Evolutionary conservation across 2,113 vertebrate species (phyloP).

Genomic region (Gymnarchus niloticus): DNA sequence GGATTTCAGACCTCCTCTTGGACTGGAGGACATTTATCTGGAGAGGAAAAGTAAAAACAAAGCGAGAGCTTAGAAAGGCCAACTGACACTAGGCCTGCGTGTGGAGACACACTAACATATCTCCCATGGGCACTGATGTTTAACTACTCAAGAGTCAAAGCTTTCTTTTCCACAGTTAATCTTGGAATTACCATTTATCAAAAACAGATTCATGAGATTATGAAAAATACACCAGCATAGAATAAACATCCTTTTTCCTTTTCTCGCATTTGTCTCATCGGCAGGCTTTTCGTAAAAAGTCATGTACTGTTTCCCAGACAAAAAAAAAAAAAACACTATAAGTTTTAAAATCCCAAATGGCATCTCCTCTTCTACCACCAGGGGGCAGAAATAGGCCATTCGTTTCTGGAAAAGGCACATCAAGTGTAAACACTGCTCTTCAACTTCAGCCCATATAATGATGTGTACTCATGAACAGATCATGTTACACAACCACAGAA

Average conservation of each 20-base stretch:
- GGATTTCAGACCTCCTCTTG: slow-evolving; percentile 74
- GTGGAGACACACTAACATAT: neutral
- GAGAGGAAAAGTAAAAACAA: neutral
- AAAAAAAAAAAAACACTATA: neutral
- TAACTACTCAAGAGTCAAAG: neutral
- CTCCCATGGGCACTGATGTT: neutral
- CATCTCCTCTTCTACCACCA: neutral
- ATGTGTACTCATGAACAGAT: neutral
- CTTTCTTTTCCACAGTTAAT: no score
- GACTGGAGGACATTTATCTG: slow-evolving; percentile 74
- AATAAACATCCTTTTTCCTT: no score
- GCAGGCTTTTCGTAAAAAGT: no score
- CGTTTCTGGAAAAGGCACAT: neutral
- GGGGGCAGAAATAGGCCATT: neutral
- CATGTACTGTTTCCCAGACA: no score
- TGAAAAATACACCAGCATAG: no score
- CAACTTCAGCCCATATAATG: neutral
- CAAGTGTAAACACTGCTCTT: neutral
- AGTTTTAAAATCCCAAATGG: neutral
- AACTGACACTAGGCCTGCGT: neutral
- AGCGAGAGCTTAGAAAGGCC: neutral
- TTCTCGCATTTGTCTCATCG: no score
- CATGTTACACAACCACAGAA: neutral
- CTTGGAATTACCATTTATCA: no score
- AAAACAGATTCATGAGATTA: no score